phyloP scores from a whole-genome alignment of 2,888 invertebrate genomes.

The Standfussiana lucernea region DNA sequence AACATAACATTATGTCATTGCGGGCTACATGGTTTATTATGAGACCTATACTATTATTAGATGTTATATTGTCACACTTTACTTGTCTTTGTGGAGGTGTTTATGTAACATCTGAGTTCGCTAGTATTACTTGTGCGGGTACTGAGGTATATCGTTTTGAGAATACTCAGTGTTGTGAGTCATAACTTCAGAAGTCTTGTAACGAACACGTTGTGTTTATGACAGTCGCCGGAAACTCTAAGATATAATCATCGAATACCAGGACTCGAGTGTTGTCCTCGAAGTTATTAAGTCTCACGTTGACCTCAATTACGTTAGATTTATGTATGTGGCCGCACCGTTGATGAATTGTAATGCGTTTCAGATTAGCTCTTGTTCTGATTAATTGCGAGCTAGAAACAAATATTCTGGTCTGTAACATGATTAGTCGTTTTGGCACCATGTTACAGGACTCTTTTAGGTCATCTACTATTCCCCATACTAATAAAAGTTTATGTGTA shows the following conservation, averaged over 20 bases:
- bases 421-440: neutral
- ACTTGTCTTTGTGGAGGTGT: constrained; percentile 38
- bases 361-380: constrained; percentile 51
- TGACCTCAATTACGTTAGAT: constrained; percentile 65
- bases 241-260: constrained; percentile 65
- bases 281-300: constrained; percentile 57
- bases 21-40: constrained; percentile 50
- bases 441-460: neutral
- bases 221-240: constrained; percentile 80
- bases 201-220: constrained; percentile 76
- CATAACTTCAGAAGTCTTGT: constrained; percentile 72
- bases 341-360: constrained; percentile 57
- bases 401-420: constrained; percentile 9
- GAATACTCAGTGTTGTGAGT: constrained; percentile 81
- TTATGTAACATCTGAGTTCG: constrained; percentile 66
- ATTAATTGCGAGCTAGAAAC: constrained; percentile 33
- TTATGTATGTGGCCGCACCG: constrained; percentile 55
- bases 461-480: neutral
- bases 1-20: constrained; percentile 49
- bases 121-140: constrained; percentile 47
- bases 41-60: constrained; percentile 34
- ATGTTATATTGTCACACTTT: constrained; percentile 36
- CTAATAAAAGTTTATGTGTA: neutral
- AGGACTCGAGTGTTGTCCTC: constrained; percentile 62
- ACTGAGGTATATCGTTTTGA: constrained; percentile 69